phyloP scores from a whole-genome alignment of 2,888 invertebrate genomes.

The Protophormia terraenovae region DNA sequence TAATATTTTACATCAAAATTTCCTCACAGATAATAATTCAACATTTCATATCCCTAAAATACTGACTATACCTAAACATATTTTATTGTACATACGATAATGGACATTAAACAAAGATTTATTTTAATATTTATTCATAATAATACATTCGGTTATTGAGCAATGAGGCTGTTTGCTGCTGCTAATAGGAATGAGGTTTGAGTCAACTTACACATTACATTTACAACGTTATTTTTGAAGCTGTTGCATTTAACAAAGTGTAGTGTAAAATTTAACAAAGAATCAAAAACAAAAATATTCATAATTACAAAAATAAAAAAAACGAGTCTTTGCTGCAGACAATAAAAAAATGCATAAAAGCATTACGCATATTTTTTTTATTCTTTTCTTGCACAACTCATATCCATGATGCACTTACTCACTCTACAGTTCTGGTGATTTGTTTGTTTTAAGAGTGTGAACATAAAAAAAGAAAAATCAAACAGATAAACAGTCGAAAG shows the following conservation, averaged over 20 bases:
- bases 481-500: background rate
- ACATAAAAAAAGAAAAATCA: background rate
- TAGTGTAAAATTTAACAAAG: background rate
- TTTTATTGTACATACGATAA: background rate
- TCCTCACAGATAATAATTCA: too few relatives aligned
- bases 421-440: background rate
- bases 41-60: background rate
- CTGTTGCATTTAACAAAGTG: conserved; percentile 25
- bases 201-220: conserved; percentile 6
- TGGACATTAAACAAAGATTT: conserved; percentile 18
- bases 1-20: too few relatives aligned
- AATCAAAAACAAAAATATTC: background rate
- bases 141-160: background rate
- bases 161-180: background rate
- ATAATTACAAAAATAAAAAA: background rate
- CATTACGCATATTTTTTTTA: background rate
- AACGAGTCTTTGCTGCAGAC: background rate
- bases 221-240: background rate
- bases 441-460: conserved; percentile 21
- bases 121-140: background rate
- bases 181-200: background rate
- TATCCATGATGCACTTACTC: conserved; percentile 56
- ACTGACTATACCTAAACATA: background rate
- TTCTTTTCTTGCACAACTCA: background rate
- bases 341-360: conserved; percentile 33